Base-by-base conservation (phyloP, 53 echinoderm and acorn worm genomes). In the Luidia sarsii region DNA sequence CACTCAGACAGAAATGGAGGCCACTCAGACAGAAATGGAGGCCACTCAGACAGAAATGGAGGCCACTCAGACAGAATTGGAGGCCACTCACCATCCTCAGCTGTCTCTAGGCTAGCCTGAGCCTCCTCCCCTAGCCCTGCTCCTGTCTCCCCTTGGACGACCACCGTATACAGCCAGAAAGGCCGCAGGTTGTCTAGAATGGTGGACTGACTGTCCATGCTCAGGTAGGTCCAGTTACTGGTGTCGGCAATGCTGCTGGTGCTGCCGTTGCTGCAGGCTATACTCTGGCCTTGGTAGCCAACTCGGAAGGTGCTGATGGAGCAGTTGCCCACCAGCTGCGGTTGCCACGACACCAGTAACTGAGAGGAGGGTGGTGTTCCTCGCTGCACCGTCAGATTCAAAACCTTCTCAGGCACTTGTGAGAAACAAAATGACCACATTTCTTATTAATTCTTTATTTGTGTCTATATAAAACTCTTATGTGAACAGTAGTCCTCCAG, bases 331-430 rank as follows among this genome's bases (percentile, higher is more conserved):
- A 43, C 28, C 4, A 51, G 33, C 23, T 80, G 71, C 13, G 64
- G 41, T 49, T 81, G 63, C 87, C 87, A 87, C 5, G 81, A 65
- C 13, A 72, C 63, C 25, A 49, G 71, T 23, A 87, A 81, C 19
- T 25, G 24, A 10, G 87, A 80, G 7, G 81, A 50, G 0, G 80
- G 53, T 55, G 54, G 22, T 24, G 49, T 35, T 38, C 81, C 72
- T 2, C 0, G 72, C 30, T 14, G 28, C 72, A 72, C 23, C 35
- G 28, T 18, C 0, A 72, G 72, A 39, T 72, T 28, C 27, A 7
- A 2, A 37, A 72, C 72, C 24, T 54, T 50, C 19, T 55, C 39
- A 15, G 72, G 72, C 38, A 39, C 72, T 72, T n/a, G 28, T 0
- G 19, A 20, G 22, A 20, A 33, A 22, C 2, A 56, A 56, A 28